phyloP scores from a whole-genome alignment of 2,113 vertebrate species.

The Crotalus helleri region DNA sequence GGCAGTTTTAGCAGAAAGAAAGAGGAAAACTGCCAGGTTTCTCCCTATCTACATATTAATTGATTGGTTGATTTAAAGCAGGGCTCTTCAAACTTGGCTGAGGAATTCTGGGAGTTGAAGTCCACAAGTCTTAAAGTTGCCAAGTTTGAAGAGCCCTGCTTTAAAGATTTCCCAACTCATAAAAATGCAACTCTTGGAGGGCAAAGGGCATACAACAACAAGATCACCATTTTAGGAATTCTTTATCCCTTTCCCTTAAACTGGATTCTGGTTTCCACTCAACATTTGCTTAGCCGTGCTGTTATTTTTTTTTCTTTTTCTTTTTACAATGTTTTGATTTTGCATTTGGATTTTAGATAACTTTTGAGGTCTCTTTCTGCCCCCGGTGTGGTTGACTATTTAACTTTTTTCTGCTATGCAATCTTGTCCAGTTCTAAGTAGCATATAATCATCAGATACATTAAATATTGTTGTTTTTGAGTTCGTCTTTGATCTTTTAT shows the following conservation, averaged over 20 bases:
- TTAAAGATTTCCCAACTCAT: not conserved
- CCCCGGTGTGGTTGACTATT: not conserved
- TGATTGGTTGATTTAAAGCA: not conserved
- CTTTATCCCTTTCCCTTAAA: not conserved
- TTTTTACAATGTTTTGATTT: not conserved
- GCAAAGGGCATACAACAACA: not conserved
- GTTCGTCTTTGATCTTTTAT: too few species aligned
- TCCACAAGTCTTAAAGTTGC: too few species aligned
- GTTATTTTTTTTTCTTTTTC: not conserved
- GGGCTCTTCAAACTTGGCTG: too few species aligned
- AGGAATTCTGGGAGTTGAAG: too few species aligned
- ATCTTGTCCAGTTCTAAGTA: not conserved
- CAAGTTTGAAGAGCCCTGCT: too few species aligned
- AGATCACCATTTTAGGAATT: not conserved
- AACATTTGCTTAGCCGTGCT: not conserved
- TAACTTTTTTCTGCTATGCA: not conserved
- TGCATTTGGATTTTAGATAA: not conserved
- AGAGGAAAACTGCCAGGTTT: slow-evolving; percentile 21
- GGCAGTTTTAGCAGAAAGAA: accelerated
- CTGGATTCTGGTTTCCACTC: not conserved
- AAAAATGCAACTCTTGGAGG: not conserved
- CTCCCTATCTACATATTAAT: not conserved
- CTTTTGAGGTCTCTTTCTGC: not conserved
- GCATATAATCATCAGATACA: not conserved
- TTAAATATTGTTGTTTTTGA: too few species aligned